Conservation (phyloP, 37 sponge, comb jelly and placozoan genomes). For the Ephydatia muelleri region DNA sequence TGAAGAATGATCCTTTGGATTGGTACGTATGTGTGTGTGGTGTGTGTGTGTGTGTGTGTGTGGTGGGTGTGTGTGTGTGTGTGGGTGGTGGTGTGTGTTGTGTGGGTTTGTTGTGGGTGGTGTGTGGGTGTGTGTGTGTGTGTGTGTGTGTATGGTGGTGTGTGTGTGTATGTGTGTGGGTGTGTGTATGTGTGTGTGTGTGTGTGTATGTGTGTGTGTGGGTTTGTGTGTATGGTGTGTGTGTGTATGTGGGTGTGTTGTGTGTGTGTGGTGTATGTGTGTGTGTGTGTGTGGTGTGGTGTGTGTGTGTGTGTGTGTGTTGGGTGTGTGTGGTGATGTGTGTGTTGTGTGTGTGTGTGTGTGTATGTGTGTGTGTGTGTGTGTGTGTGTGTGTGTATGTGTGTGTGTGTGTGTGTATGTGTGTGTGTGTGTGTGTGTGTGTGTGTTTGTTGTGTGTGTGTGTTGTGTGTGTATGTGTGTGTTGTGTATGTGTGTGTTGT, state of each 20-base stretch:
- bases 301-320: no score
- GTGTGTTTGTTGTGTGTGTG: no score
- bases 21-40: constrained; percentile 58
- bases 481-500: neutral
- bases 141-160: neutral
- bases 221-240: neutral
- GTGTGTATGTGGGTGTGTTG: neutral
- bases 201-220: neutral
- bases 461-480: neutral
- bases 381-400: no score
- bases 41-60: neutral
- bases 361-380: no score
- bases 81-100: neutral
- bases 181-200: neutral
- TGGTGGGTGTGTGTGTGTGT: neutral
- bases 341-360: no score
- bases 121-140: neutral
- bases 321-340: no score
- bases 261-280: neutral
- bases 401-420: no score
- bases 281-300: no score
- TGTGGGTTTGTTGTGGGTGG: neutral
- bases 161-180: neutral
- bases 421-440: no score
- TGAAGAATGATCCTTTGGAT: constrained; percentile 95